Evolutionary conservation across 2,797 vertebrate species (phyloP).

Genomic region (Neosalanx taihuensis): DNA sequence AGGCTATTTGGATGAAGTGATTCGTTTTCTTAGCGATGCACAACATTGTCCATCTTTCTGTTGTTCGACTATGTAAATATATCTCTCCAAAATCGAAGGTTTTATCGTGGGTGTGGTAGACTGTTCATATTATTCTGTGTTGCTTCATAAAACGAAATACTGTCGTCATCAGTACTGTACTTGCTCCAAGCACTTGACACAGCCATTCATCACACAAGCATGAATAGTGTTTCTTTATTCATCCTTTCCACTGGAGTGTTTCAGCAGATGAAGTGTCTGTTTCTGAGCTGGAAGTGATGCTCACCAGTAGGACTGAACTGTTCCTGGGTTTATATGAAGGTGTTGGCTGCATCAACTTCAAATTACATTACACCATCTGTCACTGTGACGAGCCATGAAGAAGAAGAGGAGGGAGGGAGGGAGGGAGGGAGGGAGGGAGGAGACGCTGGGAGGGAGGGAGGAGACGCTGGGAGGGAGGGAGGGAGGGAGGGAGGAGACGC

Average conservation of each 20-base stretch:
- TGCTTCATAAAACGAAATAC: too few relatives aligned
- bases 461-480: too few relatives aligned
- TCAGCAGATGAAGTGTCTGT: not conserved
- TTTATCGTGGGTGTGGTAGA: too few relatives aligned
- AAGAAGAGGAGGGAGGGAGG: too few relatives aligned
- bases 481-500: not conserved
- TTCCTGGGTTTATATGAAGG: not conserved
- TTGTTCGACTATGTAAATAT: too few relatives aligned
- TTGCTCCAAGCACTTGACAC: not conserved
- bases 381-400: not conserved
- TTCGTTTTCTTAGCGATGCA: too few relatives aligned
- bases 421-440: too few relatives aligned
- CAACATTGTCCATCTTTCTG: too few relatives aligned
- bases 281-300: not conserved
- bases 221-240: not conserved
- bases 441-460: too few relatives aligned
- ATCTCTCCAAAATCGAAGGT: too few relatives aligned
- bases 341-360: constrained; percentile 1
- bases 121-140: too few relatives aligned
- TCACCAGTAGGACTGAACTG: not conserved
- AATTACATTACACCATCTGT: not conserved
- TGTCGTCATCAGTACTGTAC: not conserved
- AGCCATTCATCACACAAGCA: not conserved
- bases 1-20: not conserved
- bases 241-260: not conserved